Base-by-base conservation (phyloP, 2,888 invertebrate genomes). In the Blomia tropicalis region DNA sequence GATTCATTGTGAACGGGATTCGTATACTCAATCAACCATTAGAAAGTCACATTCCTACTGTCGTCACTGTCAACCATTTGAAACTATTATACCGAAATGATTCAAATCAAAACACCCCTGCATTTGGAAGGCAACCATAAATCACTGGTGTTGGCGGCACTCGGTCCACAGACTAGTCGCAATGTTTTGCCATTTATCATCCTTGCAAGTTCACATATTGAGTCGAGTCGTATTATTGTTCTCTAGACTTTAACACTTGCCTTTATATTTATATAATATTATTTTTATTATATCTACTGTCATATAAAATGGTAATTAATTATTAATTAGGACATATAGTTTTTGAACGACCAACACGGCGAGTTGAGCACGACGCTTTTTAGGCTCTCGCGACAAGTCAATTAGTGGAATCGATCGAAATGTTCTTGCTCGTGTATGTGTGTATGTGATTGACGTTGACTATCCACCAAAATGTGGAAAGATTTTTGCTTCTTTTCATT, bases 191-290 rank as follows among this genome's bases (percentile, higher is more conserved):
- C n/a, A n/a, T n/a, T n/a, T n/a, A n/a, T n/a, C n/a, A n/a, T n/a
- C n/a, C n/a, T n/a, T n/a, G n/a, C n/a, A n/a, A n/a, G n/a, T n/a
- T n/a, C n/a, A n/a, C n/a, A n/a, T n/a, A n/a, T n/a, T n/a, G n/a
- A n/a, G n/a, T n/a, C n/a, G n/a, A n/a, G n/a, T n/a, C n/a, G n/a
- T n/a, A n/a, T n/a, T n/a, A n/a, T n/a, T n/a, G n/a, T n/a, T n/a
- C n/a, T n/a, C n/a, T n/a, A n/a, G n/a, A n/a, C n/a, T n/a, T n/a
- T 19, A 47, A 47, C 51, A 11, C 51, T 47, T 47, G 51, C 51
- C 51, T 47, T 11, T 47, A 7, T 7, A 47, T 47, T 14, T 47
- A 19, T 47, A 19, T 19, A 11, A 7, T 47, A n/a, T 27, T n/a
- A 19, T 19, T 47, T 14, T n/a, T n/a, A 41, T n/a, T 41, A n/a